A percentile compares a stretch with the other conserved stretches of the same genome.
These are phyloP conservation scores for Cairina moschata DNA, from an alignment of 2,113 vertebrate species.

Conservation along the genomic window DNA sequence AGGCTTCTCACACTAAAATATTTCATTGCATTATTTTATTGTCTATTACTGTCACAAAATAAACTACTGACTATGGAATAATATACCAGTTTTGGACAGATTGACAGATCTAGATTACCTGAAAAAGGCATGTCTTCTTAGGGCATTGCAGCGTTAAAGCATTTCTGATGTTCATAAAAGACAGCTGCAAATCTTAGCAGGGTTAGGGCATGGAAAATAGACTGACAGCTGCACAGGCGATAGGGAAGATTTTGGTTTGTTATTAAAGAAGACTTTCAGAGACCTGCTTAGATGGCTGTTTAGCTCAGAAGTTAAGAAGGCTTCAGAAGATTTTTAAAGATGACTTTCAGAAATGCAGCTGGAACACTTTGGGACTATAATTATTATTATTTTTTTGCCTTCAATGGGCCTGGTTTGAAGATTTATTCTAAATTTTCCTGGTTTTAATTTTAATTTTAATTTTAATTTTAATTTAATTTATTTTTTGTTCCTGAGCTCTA, in stretches of 20 bases:
- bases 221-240: neutral
- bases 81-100: constrained; percentile 48
- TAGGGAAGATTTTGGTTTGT: neutral
- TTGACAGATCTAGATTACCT: constrained; percentile 66
- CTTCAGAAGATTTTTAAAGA: neutral
- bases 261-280: neutral
- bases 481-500: neutral
- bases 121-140: constrained; percentile 65
- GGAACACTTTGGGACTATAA: neutral
- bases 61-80: constrained; percentile 62
- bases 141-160: constrained; percentile 47
- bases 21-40: constrained; percentile 72
- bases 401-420: neutral
- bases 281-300: neutral
- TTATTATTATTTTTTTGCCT: neutral
- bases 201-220: neutral
- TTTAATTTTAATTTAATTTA: too few species aligned
- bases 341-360: neutral
- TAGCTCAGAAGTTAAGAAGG: neutral
- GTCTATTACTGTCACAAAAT: constrained; percentile 66
- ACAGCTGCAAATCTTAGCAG: constrained; percentile 28
- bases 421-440: neutral
- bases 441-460: neutral
- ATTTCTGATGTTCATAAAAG: constrained; percentile 61
- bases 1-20: constrained; percentile 62